Evolutionary conservation across 2,888 invertebrate genomes (phyloP).

Genomic region (Latheticus oryzae): DNA sequence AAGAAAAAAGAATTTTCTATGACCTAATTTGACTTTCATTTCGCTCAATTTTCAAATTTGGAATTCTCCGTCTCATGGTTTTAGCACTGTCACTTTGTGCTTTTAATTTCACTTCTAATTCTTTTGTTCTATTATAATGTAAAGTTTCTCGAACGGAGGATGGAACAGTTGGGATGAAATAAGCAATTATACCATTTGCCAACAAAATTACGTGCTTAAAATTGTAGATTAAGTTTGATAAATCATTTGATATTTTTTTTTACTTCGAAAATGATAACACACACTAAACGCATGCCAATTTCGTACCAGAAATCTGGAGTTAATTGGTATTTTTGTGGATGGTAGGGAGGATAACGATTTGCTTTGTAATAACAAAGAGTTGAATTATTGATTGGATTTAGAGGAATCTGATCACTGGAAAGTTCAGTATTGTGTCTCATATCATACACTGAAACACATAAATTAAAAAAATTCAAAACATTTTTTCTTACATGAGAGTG

Average conservation of each 20-base stretch:
- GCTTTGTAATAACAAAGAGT: conserved; percentile 63
- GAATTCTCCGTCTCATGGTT: background rate
- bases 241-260: conserved; percentile 25
- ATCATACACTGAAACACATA: conserved; percentile 21
- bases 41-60: background rate
- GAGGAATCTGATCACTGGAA: background rate
- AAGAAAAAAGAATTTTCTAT: conserved; percentile 28
- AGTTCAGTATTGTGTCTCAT: conserved; percentile 44
- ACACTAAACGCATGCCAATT: conserved; percentile 69
- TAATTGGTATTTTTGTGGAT: conserved; percentile 58
- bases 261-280: conserved; percentile 74
- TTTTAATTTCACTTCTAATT: conserved; percentile 14
- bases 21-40: background rate
- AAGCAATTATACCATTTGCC: conserved; percentile 70
- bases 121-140: conserved; percentile 7
- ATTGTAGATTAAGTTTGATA: conserved; percentile 2
- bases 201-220: conserved; percentile 69
- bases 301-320: conserved; percentile 70
- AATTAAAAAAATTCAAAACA: too few relatives aligned
- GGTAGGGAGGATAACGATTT: conserved; percentile 57
- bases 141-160: conserved; percentile 24
- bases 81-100: background rate
- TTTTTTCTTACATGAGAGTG: conserved; percentile 50
- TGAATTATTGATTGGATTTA: conserved; percentile 17
- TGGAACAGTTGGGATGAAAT: conserved; percentile 70